These are phyloP conservation scores for Oncopodura yosiiana DNA, from an alignment of 1,140 invertebrate genomes.

Conservation along the genomic window DNA sequence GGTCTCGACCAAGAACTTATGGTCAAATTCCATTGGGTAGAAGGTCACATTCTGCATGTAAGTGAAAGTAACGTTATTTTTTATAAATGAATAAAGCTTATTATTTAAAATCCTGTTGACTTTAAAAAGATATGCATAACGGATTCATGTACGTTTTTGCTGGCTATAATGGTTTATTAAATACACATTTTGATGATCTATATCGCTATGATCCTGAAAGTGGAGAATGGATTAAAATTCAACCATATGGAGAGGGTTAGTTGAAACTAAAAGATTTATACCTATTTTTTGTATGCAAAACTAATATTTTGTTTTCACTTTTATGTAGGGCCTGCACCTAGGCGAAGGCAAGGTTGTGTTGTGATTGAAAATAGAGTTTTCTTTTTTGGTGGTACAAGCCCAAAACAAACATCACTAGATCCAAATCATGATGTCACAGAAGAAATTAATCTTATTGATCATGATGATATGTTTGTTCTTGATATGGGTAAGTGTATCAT, in stretches of 20 bases:
- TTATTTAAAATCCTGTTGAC: background rate
- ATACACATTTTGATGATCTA: constrained; percentile 72
- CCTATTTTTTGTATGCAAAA: constrained; percentile 35
- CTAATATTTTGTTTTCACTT: constrained; percentile 45
- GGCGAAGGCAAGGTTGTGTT: constrained; percentile 68
- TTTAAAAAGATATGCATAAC: constrained; percentile 65
- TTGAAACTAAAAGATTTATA: background rate
- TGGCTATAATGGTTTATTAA: constrained; percentile 64
- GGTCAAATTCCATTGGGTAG: constrained; percentile 55
- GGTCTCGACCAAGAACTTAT: constrained; percentile 51
- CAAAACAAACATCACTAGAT: constrained; percentile 27
- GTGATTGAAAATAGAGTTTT: constrained; percentile 59
- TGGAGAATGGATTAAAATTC: constrained; percentile 10
- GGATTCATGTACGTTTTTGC: constrained; percentile 73
- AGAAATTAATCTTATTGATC: constrained; percentile 51
- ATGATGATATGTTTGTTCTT: constrained; percentile 64
- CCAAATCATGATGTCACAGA: constrained; percentile 17
- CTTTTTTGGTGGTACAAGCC: constrained; percentile 78
- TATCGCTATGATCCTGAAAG: constrained; percentile 52
- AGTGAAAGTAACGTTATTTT: constrained; percentile 37
- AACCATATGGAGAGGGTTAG: background rate
- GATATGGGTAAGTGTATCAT: constrained; percentile 58
- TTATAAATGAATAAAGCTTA: background rate
- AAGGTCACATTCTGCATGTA: constrained; percentile 79
- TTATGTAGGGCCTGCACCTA: constrained; percentile 53